These are phyloP conservation scores for Eptatretus burgeri DNA, from an alignment of 2,113 vertebrate genomes.

Conservation along the genomic window DNA sequence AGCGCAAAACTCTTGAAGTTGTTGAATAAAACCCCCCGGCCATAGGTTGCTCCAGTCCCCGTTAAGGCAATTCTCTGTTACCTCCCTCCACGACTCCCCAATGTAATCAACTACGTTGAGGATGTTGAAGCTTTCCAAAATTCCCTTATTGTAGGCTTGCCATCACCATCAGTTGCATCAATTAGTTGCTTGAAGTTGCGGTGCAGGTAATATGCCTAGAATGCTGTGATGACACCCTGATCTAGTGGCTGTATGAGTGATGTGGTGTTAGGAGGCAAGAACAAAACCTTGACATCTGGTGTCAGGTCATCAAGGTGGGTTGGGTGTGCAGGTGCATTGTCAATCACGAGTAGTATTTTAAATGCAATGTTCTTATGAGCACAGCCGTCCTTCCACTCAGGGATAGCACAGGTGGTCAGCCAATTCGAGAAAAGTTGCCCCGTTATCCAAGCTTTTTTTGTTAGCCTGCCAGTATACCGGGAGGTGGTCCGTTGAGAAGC, in stretches of 20 bases:
- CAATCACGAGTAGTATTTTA: slow-evolving; percentile 11
- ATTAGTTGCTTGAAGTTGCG: neutral
- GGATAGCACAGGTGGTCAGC: slow-evolving; percentile 6
- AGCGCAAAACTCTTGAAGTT: neutral
- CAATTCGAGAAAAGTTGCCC: slow-evolving; percentile 12
- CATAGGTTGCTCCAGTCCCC: neutral
- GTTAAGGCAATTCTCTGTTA: neutral
- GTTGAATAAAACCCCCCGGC: neutral
- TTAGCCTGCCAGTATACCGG: slow-evolving; percentile 11
- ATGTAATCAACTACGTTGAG: neutral
- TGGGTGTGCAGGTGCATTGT: slow-evolving; percentile 9
- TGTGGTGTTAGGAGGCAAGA: slow-evolving; percentile 8
- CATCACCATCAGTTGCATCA: neutral
- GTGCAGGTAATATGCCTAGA: neutral
- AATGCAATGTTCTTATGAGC: slow-evolving; percentile 10
- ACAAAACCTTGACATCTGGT: slow-evolving; percentile 8
- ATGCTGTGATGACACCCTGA: neutral
- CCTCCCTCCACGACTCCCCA: neutral
- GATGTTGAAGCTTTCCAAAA: slow-evolving; percentile 1
- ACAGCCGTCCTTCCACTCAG: slow-evolving; percentile 10
- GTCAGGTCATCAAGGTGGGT: slow-evolving; percentile 6
- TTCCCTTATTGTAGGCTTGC: neutral
- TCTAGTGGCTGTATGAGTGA: neutral
- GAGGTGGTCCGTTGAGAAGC: slow-evolving; percentile 10
- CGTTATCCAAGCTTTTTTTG: slow-evolving; percentile 11